Evolutionary conservation across 2,113 vertebrate species (phyloP).

Genomic region (Acrocephalus arundinaceus): DNA sequence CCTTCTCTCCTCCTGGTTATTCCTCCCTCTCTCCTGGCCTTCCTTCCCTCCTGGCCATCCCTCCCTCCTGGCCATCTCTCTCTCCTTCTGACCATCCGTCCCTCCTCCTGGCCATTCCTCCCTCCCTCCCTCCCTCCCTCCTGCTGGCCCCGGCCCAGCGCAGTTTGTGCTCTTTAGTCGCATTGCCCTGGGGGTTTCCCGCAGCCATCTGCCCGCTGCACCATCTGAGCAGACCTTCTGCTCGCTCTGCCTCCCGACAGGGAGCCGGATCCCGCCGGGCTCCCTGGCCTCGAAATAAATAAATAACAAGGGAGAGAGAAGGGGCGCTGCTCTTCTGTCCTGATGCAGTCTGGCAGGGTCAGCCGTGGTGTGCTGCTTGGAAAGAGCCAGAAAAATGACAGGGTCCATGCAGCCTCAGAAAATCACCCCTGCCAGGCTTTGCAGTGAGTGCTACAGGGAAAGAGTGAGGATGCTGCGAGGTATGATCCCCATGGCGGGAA

Average conservation of each 20-base stretch:
- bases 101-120: background rate
- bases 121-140: background rate
- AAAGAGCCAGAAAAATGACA: background rate
- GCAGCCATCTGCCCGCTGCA: conserved; percentile 41
- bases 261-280: background rate
- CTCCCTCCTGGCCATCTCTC: background rate
- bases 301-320: background rate
- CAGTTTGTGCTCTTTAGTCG: conserved; percentile 39
- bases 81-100: background rate
- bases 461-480: background rate
- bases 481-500: background rate
- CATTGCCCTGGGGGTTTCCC: conserved; percentile 29
- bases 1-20: too few relatives aligned
- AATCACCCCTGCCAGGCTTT: background rate
- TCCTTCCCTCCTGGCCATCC: background rate
- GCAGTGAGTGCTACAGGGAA: fast-evolving
- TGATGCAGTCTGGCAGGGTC: background rate
- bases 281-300: background rate
- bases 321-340: fast-evolving
- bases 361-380: background rate
- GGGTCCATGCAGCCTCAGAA: background rate
- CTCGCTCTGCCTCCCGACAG: background rate
- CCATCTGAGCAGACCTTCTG: conserved; percentile 63
- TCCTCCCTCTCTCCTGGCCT: background rate
- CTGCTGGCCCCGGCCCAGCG: background rate